Percentiles rank a stretch among this genome's conserved stretches.
Conservation (phyloP, 1,140 invertebrate species). For the Hyposmocoma kahamanoa region DNA sequence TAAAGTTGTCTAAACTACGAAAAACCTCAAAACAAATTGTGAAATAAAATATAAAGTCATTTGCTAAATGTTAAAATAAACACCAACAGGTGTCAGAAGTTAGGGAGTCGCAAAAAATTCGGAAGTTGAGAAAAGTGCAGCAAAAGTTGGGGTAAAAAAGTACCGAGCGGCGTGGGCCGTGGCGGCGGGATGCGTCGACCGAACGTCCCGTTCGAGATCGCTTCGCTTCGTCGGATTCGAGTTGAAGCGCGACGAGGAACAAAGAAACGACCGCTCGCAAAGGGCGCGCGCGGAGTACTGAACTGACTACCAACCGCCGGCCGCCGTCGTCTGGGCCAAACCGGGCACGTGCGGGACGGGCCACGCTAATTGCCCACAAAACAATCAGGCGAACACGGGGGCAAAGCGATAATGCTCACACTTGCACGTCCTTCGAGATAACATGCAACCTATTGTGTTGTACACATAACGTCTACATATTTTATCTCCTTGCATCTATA, state of each 20-base stretch:
- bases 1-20: too few species aligned
- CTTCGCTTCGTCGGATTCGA: slow-evolving; percentile 8
- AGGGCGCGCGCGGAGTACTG: slow-evolving; percentile 56
- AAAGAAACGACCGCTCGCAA: slow-evolving; percentile 42
- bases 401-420: slow-evolving; percentile 40
- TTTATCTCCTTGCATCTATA: too few species aligned
- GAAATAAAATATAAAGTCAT: too few species aligned
- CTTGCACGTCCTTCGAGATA: slow-evolving; percentile 39
- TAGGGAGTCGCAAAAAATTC: background rate
- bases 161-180: slow-evolving; percentile 34
- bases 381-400: slow-evolving; percentile 55
- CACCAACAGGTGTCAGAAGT: slow-evolving; percentile 40
- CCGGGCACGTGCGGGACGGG: slow-evolving; percentile 41
- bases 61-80: too few species aligned
- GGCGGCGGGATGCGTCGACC: slow-evolving; percentile 43
- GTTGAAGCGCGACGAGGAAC: slow-evolving; percentile 10
- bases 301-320: slow-evolving; percentile 10
- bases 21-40: too few species aligned
- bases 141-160: slow-evolving; percentile 26
- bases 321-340: slow-evolving; percentile 44
- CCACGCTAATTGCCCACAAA: slow-evolving; percentile 68
- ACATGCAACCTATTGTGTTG: slow-evolving; percentile 25
- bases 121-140: slow-evolving; percentile 30
- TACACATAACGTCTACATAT: too few species aligned
- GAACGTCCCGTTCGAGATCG: slow-evolving; percentile 18